Base-by-base conservation (phyloP, 2,113 vertebrate species). In the Oenanthe melanoleuca region DNA sequence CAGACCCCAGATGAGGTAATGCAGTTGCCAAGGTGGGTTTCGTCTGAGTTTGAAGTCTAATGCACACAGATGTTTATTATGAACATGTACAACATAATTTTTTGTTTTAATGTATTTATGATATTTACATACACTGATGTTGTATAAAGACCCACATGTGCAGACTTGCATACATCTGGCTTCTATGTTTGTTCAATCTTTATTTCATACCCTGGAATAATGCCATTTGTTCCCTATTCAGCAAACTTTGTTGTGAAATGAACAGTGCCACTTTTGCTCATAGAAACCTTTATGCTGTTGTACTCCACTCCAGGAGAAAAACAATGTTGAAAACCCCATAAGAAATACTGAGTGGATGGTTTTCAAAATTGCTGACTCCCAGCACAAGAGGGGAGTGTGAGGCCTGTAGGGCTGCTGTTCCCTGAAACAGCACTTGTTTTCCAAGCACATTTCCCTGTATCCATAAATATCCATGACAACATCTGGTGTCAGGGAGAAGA, bases 401-500 rank as follows among this genome's bases (percentile, higher is more conserved):
- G 18, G 18, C 65, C 56, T 53, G 17, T 12, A 26, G 26, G 26
- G 33, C 18, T 64, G 31, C 63, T 92, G 37, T 73, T 71, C 42
- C 74, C 81, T 71, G 29, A 87, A 72, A 60, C 28, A n/a, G 21
- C 40, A n/a, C 53, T 86, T 74, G 18, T 88, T 79, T 95, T 77
- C 91, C 73, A 92, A 85, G 65, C 71, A 80, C 16, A 80, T 66
- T 29, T 80, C 61, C 47, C 50, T 38, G 34, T 50, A n/a, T 45
- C 82, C 9, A 1, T 86, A 69, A 83, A 94, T 89, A 95, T 40
- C 80, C 64, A 72, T 37, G 55, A 89, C 63, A 88, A 83, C 80
- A 94, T 86, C 89, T 95, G 85, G 65, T 49, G n/a, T 24, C 56
- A 86, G 55, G 18, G 56, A 92, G 50, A 60, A 94, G 57, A 86